These are phyloP conservation scores for Microcebus lehilahytsara DNA, from an alignment of 2,113 vertebrate genomes.

Conservation along the genomic window DNA sequence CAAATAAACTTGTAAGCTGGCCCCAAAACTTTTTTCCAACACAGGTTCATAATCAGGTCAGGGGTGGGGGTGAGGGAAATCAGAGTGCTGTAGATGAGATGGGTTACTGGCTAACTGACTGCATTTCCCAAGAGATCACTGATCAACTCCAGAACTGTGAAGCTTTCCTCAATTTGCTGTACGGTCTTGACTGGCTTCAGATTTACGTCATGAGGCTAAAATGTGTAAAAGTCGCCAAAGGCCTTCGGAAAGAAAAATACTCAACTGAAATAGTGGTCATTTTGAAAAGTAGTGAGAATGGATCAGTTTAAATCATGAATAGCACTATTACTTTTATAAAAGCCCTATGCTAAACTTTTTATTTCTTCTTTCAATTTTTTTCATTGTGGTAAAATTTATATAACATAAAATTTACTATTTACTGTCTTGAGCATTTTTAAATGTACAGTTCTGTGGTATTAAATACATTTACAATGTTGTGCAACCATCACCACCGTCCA, in stretches of 20 bases:
- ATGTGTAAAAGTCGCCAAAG: neutral
- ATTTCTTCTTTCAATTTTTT: neutral
- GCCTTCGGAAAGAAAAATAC: neutral
- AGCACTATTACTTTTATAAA: neutral
- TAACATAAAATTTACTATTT: neutral
- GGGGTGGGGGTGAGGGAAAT: neutral
- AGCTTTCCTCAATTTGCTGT: neutral
- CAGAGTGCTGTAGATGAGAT: neutral
- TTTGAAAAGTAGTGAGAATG: neutral
- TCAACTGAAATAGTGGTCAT: neutral
- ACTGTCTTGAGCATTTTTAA: neutral
- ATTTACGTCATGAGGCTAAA: neutral
- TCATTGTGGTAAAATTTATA: neutral
- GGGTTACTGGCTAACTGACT: neutral
- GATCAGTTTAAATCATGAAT: neutral
- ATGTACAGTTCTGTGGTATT: neutral
- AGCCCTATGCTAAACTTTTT: neutral
- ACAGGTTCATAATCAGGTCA: neutral
- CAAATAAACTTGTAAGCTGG: neutral
- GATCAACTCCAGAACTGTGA: neutral
- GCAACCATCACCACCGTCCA: neutral
- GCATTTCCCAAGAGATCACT: slow-evolving; percentile 6
- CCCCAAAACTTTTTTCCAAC: neutral
- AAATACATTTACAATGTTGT: neutral
- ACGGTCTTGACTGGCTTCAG: neutral